Conservation (phyloP, 2,113 vertebrate genomes). For the Mormyrus iriodes region DNA sequence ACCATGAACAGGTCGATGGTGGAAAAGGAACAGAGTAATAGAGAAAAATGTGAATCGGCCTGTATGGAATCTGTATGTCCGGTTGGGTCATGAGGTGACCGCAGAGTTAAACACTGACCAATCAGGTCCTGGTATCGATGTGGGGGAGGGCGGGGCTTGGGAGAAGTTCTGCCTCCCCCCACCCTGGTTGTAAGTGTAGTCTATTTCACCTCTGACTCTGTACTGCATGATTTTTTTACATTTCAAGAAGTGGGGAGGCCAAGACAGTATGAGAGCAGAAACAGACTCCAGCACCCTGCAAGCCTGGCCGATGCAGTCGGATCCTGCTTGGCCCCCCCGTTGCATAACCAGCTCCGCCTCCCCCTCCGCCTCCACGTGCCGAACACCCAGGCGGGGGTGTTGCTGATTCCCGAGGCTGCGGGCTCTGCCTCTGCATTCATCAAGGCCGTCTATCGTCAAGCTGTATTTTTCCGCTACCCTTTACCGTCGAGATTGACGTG, state of each 20-base stretch:
- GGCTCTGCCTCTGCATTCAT: neutral
- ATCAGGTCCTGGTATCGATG: neutral
- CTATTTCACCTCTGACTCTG: too few relatives aligned
- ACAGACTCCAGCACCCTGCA: conserved; percentile 24
- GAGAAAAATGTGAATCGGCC: neutral
- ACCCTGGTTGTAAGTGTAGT: too few relatives aligned
- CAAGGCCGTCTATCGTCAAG: neutral
- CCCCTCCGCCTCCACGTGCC: conserved; percentile 23
- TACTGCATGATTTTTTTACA: neutral
- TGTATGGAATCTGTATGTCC: neutral
- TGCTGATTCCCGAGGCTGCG: neutral
- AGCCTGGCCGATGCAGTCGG: conserved; percentile 25
- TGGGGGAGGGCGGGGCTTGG: neutral
- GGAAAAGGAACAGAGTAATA: neutral
- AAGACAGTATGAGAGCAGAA: neutral
- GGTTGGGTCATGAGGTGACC: neutral
- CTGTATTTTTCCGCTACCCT: neutral
- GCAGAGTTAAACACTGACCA: neutral
- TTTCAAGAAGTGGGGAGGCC: neutral
- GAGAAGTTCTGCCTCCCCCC: too few relatives aligned
- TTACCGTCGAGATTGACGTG: neutral
- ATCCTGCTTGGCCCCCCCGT: conserved; percentile 26
- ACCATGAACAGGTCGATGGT: neutral
- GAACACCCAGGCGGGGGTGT: neutral
- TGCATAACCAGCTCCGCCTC: conserved; percentile 33